A percentile compares a stretch with the other conserved stretches of the same genome.
phyloP scores from a whole-genome alignment of 1,140 invertebrate species.

The Bombyx mori region DNA sequence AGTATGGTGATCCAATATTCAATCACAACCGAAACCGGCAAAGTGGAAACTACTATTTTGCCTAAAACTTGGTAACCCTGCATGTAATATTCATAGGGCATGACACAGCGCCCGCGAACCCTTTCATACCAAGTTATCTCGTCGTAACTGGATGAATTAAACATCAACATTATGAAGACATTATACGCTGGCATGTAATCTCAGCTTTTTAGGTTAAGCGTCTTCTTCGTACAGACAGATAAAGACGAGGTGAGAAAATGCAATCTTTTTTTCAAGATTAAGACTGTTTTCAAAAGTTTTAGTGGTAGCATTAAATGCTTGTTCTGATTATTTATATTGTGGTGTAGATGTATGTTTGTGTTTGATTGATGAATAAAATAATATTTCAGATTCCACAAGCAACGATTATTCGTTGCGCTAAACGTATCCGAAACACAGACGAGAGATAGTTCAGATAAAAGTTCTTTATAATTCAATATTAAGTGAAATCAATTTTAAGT shows the following conservation, averaged over 20 bases:
- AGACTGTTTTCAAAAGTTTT: not conserved
- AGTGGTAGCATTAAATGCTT: not conserved
- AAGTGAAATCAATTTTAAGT: too few species aligned
- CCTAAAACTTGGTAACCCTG: not conserved
- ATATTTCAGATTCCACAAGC: not conserved
- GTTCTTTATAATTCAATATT: too few species aligned
- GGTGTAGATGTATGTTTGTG: not conserved
- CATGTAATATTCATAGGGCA: conserved; percentile 17
- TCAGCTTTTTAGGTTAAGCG: not conserved
- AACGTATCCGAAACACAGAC: too few species aligned
- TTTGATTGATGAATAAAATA: not conserved
- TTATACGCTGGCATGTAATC: not conserved
- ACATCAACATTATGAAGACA: conserved; percentile 13
- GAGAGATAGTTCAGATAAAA: too few species aligned
- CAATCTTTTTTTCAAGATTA: not conserved
- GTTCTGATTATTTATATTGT: not conserved
- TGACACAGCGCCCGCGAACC: conserved; percentile 12
- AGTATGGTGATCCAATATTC: too few species aligned
- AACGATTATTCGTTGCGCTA: too few species aligned
- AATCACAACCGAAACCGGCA: too few species aligned
- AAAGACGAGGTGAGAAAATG: not conserved
- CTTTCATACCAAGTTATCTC: conserved; percentile 15
- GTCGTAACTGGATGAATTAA: conserved; percentile 15
- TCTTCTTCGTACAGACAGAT: not conserved
- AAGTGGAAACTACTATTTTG: too few species aligned